phyloP scores from a whole-genome alignment of 2,888 invertebrate genomes.

The Apantesis nais region DNA sequence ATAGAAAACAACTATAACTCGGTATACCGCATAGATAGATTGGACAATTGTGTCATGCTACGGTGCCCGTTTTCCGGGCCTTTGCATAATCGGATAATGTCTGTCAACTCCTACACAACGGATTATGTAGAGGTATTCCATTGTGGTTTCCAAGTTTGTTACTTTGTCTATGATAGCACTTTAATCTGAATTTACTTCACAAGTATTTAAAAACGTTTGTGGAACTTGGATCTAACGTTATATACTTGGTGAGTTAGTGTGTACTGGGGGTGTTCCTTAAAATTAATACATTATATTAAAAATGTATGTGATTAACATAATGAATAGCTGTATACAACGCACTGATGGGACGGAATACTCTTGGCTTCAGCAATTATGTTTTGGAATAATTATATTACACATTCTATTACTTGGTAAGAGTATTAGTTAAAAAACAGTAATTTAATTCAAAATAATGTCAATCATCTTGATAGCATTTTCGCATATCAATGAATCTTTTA shows the following conservation, averaged over 20 bases:
- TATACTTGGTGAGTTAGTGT: neutral
- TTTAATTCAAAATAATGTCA: neutral
- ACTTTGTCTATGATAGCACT: slow-evolving; percentile 14
- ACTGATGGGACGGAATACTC: neutral
- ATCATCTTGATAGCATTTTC: neutral
- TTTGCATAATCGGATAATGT: slow-evolving; percentile 60
- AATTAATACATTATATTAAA: neutral
- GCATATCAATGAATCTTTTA: neutral
- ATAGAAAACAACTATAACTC: slow-evolving; percentile 9
- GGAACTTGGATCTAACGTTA: neutral
- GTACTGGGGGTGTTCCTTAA: neutral
- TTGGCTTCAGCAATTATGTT: neutral
- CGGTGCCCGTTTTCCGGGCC: slow-evolving; percentile 40
- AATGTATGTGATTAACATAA: neutral
- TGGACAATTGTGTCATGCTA: slow-evolving; percentile 50
- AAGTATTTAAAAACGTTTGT: slow-evolving; percentile 10
- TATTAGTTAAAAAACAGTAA: neutral
- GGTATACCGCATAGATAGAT: slow-evolving; percentile 24
- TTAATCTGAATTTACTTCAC: slow-evolving; percentile 1
- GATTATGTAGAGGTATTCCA: slow-evolving; percentile 38
- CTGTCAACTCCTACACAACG: slow-evolving; percentile 45
- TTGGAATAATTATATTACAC: neutral
- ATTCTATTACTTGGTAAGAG: neutral
- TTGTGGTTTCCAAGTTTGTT: slow-evolving; percentile 32
- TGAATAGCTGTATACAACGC: neutral